Evolutionary conservation across 2,888 invertebrate species (phyloP), one percentile per base, ranked within the genome.

Genomic region (Himalopsyche kuldschensis): DNA sequence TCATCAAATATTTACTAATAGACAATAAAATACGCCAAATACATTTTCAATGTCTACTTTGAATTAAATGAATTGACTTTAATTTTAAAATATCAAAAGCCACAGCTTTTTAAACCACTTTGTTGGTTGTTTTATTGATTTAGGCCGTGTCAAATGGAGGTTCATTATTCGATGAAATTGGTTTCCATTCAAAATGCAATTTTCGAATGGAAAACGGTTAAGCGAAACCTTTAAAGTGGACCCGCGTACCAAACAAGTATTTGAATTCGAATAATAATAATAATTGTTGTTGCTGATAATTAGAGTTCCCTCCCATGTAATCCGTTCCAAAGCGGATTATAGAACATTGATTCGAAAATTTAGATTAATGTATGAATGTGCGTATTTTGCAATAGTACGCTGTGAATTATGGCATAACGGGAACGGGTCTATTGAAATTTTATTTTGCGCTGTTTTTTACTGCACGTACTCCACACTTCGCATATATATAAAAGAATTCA

Each of bases 121-220:
- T 69, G 27, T 20, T 30, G 69, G 20, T 69, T 69, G 69, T 69
- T 69, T 69, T 69, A 69, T 69, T 69, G 69, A 69, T 27, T 69
- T 69, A 20, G 69, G 69, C 24, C 69, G 69, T 27, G 69, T 69
- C 69, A 69, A 69, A 69, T 69, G 27, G 69, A 27, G 69, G 69
- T 69, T 69, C 69, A 69, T 69, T 69, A 69, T 27, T 1, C 69
- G 69, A 11, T 32, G 76, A 84, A 84, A 84, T 84, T 84, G 84
- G 84, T 81, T 84, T 84, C 84, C 84, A 84, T 84, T 84, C 84
- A 84, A 81, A 84, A 79, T 84, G 84, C 84, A 84, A 84, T 84
- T 84, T 84, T 81, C 84, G 75, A 81, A 78, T 81, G 79, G 78
- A 55, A 76, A 84, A 81, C 81, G 79, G 84, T 75, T 79, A 79